Evolutionary conservation across 2,888 invertebrate species (phyloP).

Genomic region (Chrysolina oricalcia): DNA sequence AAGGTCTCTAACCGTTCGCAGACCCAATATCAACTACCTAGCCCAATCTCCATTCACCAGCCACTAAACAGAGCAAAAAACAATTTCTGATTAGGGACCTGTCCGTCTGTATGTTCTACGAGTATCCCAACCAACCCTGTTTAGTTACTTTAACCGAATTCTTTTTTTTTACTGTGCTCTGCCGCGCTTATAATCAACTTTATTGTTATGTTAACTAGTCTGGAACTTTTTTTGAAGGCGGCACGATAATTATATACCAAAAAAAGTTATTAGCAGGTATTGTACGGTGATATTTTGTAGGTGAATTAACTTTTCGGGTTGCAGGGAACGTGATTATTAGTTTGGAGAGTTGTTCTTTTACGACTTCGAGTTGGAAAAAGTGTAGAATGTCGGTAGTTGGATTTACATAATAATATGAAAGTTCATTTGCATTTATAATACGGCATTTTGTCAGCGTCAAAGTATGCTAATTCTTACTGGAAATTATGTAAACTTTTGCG

Average conservation of each 20-base stretch:
- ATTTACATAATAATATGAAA: conserved; percentile 32
- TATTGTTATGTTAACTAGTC: conserved; percentile 58
- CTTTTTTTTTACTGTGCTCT: conserved; percentile 43
- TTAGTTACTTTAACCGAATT: conserved; percentile 49
- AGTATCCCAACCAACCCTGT: conserved; percentile 38
- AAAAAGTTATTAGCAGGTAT: conserved; percentile 49
- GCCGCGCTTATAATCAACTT: conserved; percentile 54
- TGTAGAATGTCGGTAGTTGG: conserved; percentile 25
- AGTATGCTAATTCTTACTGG: neutral
- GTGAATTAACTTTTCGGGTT: conserved; percentile 38
- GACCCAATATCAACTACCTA: conserved; percentile 51
- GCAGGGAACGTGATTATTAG: conserved; percentile 22
- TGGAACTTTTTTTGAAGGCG: conserved; percentile 44
- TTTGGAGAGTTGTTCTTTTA: conserved; percentile 13
- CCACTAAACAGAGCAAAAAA: conserved; percentile 41
- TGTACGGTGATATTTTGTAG: conserved; percentile 44
- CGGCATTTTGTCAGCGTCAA: conserved; percentile 15
- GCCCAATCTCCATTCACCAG: conserved; percentile 44
- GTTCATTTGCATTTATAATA: conserved; percentile 24
- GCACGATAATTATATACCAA: conserved; percentile 46
- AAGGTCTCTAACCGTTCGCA: neutral
- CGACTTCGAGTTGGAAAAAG: conserved; percentile 15
- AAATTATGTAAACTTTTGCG: conserved; percentile 14
- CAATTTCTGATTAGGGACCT: conserved; percentile 46
- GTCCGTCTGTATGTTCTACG: conserved; percentile 45